phyloP scores from a whole-genome alignment of 2,888 invertebrate genomes.

The Eristalinus aeneus region DNA sequence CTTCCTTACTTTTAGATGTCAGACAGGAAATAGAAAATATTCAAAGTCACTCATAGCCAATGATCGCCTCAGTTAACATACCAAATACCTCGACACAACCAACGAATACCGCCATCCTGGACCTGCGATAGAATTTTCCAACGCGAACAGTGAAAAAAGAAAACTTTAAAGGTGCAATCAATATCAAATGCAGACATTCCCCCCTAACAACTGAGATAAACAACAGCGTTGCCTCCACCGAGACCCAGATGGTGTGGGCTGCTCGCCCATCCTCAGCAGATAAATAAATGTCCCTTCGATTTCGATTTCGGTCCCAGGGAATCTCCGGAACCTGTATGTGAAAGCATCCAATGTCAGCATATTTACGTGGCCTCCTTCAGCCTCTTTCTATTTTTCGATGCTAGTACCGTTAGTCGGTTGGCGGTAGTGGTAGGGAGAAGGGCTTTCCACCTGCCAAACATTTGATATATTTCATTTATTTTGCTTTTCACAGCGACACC shows the following conservation, averaged over 20 bases:
- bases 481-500: not conserved
- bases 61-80: not conserved
- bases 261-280: conserved; percentile 1
- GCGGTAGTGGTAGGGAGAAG: not conserved
- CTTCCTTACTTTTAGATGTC: not conserved
- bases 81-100: not conserved
- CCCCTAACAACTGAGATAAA: conserved; percentile 23
- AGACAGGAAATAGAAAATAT: not conserved
- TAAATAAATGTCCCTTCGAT: conserved; percentile 34
- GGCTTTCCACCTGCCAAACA: conserved; percentile 32
- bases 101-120: not conserved
- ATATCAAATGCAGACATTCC: conserved; percentile 39
- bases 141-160: not conserved
- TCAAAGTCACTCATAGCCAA: conserved; percentile 27
- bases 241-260: not conserved
- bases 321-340: conserved; percentile 33
- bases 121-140: conserved; percentile 4
- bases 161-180: conserved; percentile 30
- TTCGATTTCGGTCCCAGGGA: conserved; percentile 23
- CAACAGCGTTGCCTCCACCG: conserved; percentile 3
- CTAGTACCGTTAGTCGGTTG: not conserved
- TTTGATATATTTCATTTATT: conserved; percentile 32
- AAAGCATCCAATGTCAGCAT: conserved; percentile 36
- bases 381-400: not conserved
- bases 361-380: conserved; percentile 28